Conservation (phyloP, 37 sponge, comb jelly and placozoan genomes). For the Beroe forskalii region DNA sequence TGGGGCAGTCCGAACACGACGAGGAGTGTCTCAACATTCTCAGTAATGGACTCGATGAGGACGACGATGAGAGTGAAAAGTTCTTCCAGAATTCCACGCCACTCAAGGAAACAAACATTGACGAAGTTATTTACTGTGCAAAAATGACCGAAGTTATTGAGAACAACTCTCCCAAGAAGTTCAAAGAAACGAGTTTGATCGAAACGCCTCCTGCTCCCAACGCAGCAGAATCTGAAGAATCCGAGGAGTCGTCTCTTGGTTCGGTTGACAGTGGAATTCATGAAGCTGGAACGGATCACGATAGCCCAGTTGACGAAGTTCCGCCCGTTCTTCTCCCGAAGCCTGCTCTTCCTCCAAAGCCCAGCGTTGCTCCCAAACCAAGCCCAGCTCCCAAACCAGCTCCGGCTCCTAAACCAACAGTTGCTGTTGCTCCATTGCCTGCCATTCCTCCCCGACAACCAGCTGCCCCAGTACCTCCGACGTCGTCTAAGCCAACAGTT, state of each 20-base stretch:
- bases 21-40: conserved; percentile 30
- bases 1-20: conserved; percentile 29
- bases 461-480: background rate
- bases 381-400: background rate
- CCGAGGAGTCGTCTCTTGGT: conserved; percentile 44
- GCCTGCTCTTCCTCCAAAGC: background rate
- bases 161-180: conserved; percentile 23
- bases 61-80: conserved; percentile 8
- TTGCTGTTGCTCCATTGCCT: background rate
- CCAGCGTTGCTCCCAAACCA: conserved; percentile 19
- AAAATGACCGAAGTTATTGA: conserved; percentile 59
- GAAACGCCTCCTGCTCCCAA: background rate
- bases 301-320: conserved; percentile 41
- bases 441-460: background rate
- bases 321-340: background rate
- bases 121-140: conserved; percentile 44
- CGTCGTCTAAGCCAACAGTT: background rate
- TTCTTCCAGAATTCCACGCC: conserved; percentile 14
- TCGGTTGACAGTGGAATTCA: conserved; percentile 60
- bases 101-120: conserved; percentile 46
- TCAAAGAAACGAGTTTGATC: conserved; percentile 59
- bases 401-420: background rate
- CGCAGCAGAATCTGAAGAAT: conserved; percentile 40
- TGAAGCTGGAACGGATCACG: conserved; percentile 55
- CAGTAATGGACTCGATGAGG: conserved; percentile 64